phyloP scores from a whole-genome alignment of 2,888 invertebrate genomes.

The Diabrotica balteata region DNA sequence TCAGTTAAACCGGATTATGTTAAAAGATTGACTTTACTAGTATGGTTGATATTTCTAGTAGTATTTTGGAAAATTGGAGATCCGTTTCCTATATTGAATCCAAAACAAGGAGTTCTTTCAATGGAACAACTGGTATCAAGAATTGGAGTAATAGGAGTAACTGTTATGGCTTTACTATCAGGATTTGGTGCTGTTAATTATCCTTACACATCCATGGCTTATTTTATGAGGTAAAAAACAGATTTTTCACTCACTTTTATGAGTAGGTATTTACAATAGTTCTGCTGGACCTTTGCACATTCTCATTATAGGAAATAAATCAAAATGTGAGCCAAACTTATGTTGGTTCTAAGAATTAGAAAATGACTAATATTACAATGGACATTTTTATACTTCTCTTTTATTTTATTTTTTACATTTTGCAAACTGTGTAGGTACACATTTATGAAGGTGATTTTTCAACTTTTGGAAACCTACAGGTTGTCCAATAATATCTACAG shows the following conservation, averaged over 20 bases:
- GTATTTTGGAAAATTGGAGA: conserved; percentile 99
- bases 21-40: conserved; percentile 78
- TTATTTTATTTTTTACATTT: no score
- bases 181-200: conserved; percentile 99
- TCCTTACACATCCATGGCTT: conserved; percentile 98
- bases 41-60: conserved; percentile 92
- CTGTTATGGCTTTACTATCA: conserved; percentile 97
- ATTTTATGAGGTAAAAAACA: conserved; percentile 82
- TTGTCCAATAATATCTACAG: no score
- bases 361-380: background rate
- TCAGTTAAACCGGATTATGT: conserved; percentile 79
- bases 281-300: background rate
- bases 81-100: conserved; percentile 96
- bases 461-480: no score
- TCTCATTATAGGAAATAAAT: no score
- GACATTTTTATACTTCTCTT: no score
- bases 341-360: background rate
- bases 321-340: background rate
- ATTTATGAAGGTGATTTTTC: no score
- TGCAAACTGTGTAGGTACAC: no score
- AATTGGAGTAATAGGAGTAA: conserved; percentile 98
- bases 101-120: conserved; percentile 90
- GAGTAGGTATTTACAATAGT: background rate
- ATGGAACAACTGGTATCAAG: conserved; percentile 94
- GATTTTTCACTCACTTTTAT: background rate